Percentiles rank a stretch among this genome's conserved stretches.
Conservation (phyloP, 2,797 vertebrate species). For the Ispidina lecontei region DNA sequence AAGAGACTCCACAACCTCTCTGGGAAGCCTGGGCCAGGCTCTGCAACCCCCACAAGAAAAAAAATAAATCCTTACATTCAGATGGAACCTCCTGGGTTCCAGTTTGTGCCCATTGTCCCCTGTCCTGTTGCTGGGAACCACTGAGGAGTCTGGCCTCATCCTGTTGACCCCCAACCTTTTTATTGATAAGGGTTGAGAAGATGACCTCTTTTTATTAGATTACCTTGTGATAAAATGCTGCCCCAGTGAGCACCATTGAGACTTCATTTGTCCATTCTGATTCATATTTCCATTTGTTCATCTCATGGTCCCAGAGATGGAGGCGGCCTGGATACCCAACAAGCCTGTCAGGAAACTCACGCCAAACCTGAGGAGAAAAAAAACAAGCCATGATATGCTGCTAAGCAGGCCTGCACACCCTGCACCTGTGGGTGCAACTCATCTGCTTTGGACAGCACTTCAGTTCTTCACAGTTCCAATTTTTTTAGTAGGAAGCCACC, state of each 20-base stretch:
- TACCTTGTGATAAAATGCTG: constrained; percentile 98
- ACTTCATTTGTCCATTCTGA: constrained; percentile 99
- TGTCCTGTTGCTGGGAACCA: background rate
- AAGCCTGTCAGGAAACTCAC: constrained; percentile 96
- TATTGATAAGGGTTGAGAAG: background rate
- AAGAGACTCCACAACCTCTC: no score
- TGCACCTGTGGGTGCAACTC: background rate
- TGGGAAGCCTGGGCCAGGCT: no score
- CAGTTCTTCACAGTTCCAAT: background rate
- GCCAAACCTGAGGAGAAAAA: constrained; percentile 87
- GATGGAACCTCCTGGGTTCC: background rate
- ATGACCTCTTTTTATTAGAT: background rate
- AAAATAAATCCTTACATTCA: background rate
- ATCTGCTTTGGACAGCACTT: background rate
- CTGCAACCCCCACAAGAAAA: background rate
- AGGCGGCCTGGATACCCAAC: constrained; percentile 97
- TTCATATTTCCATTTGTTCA: constrained; percentile 99
- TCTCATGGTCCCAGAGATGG: constrained; percentile 98
- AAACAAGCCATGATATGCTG: fast-evolving
- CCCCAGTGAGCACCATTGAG: constrained; percentile 98
- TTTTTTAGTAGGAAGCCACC: background rate
- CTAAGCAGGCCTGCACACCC: background rate
- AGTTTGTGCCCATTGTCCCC: background rate
- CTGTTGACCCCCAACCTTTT: background rate
- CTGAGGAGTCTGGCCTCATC: background rate